These are phyloP conservation scores for Diglossa cyanea DNA, from an alignment of 2,797 vertebrate genomes.

Conservation along the genomic window DNA sequence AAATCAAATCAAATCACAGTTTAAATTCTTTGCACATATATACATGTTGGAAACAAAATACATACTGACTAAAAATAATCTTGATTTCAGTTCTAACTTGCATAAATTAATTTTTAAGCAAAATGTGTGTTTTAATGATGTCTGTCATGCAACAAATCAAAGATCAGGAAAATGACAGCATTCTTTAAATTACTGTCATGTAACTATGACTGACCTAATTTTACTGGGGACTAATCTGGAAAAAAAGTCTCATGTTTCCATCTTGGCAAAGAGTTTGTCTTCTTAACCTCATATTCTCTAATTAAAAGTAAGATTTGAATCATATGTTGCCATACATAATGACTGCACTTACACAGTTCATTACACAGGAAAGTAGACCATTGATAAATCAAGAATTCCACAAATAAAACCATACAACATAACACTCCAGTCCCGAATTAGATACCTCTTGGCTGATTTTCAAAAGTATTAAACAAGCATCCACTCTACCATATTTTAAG, in stretches of 20 bases:
- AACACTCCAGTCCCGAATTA: neutral
- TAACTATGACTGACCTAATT: neutral
- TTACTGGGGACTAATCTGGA: neutral
- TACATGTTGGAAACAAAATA: neutral
- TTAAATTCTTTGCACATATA: constrained; percentile 2
- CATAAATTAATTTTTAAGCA: neutral
- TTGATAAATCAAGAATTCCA: neutral
- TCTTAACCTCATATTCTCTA: neutral
- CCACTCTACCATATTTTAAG: neutral
- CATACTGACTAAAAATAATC: neutral
- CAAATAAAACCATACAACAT: neutral
- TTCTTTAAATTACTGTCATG: neutral
- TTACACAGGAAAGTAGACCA: neutral
- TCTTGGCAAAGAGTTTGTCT: neutral
- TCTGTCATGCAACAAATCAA: neutral
- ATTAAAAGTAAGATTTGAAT: neutral
- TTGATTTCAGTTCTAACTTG: neutral
- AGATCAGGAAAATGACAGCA: neutral
- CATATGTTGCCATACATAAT: neutral
- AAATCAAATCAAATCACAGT: neutral
- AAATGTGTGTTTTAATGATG: neutral
- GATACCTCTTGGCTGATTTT: neutral
- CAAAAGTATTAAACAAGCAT: neutral
- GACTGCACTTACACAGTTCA: neutral
- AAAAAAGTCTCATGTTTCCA: neutral